Evolutionary conservation across 2,113 vertebrate genomes (phyloP), one percentile per base, ranked within the genome.

Genomic region (Ondatra zibethicus): DNA sequence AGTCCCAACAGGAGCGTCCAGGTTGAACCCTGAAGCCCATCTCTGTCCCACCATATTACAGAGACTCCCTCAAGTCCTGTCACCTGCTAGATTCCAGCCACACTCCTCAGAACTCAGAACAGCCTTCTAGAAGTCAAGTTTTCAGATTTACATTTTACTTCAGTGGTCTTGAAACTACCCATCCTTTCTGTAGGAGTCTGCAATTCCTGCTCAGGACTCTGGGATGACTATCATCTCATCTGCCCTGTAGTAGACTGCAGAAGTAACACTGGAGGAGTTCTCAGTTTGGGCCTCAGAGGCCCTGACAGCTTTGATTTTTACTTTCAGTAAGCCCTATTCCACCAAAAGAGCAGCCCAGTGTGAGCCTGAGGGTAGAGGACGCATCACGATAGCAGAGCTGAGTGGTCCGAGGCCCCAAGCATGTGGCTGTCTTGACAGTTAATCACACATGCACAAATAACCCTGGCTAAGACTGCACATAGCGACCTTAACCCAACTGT

Each of bases 91-190:
- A 45, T 42, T 14, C 33, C 55, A 12, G 65, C 39, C 47, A 87
- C 1, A 45, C 58, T 39, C 63, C 55, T 90, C n/a, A 92, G 36
- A 19, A 91, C 58, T 45, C 95, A 84, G 78, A 2, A 6, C 4
- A 93, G 84, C 5, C 58, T 94, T 94, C 36, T 58, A 58, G 55
- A 58, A 58, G 42, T n/a, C 55, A 92, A 80, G 94, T 47, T 80
- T 84, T 5, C n/a, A 78, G 61, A 84, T 82, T 31, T 36, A 21
- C 66, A 25, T 47, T 66, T 89, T 4, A 82, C 21, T 7, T 97
- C 36, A 52, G 33, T 21, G 14, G 55, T 77, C 36, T 95, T 92
- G 73, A 85, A 95, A 97, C 72, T 50, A 77, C 52, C 42, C 65
- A 21, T 17, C 17, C 36, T 92, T 78, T 91, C 80, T 66, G n/a